Evolutionary conservation across 2,113 vertebrate genomes (phyloP).

Genomic region (Ciconia maguari): DNA sequence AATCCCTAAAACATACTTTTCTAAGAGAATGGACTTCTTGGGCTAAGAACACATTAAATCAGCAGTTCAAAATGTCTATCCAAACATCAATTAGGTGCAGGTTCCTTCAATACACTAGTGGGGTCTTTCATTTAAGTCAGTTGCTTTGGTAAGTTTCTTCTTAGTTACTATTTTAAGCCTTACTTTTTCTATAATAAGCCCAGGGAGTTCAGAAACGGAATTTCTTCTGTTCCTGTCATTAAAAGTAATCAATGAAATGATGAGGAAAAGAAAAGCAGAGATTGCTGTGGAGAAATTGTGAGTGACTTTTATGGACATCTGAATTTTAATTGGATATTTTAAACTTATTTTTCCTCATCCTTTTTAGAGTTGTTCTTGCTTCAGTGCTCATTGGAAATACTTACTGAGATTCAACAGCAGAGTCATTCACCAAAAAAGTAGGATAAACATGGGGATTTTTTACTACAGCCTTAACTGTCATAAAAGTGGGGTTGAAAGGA

Average conservation of each 20-base stretch:
- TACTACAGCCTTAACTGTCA: not conserved
- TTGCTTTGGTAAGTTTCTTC: not conserved
- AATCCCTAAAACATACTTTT: not conserved
- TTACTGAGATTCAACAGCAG: not conserved
- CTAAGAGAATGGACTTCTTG: not conserved
- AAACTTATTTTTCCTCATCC: not conserved
- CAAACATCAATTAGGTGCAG: not conserved
- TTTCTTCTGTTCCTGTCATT: not conserved
- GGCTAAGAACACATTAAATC: not conserved
- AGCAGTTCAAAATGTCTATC: not conserved
- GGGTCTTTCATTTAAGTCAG: not conserved
- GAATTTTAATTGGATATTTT: not conserved
- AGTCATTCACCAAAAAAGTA: not conserved
- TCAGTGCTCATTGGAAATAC: not conserved
- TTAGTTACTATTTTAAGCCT: not conserved
- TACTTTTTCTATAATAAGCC: not conserved
- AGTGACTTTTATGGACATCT: not conserved
- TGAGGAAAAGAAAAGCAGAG: not conserved
- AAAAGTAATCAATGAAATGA: not conserved
- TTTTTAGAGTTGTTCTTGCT: not conserved
- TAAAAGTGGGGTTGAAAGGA: not conserved
- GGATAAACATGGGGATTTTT: not conserved
- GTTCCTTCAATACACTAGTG: not conserved
- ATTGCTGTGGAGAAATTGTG: not conserved
- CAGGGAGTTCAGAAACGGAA: not conserved